Conservation (phyloP, 2,888 invertebrate species). For the Myathropa florea region DNA sequence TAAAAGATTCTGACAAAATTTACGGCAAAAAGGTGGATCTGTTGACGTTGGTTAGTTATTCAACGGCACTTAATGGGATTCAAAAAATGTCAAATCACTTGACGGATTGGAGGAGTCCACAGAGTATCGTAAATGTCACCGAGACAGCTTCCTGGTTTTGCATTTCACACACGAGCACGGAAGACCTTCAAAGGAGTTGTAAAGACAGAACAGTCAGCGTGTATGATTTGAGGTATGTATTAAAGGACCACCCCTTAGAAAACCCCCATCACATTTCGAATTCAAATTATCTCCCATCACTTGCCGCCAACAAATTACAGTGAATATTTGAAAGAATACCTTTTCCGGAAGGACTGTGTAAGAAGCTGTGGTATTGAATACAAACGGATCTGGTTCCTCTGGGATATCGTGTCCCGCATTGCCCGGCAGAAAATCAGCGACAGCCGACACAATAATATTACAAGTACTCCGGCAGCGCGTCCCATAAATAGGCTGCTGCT, state of each 20-base stretch:
- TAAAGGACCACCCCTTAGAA: too few relatives aligned
- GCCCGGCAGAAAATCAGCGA: constrained; percentile 78
- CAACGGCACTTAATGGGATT: not conserved
- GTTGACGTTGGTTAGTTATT: not conserved
- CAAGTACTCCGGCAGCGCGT: constrained; percentile 85
- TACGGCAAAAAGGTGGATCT: not conserved
- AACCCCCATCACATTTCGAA: too few relatives aligned
- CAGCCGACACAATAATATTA: constrained; percentile 84
- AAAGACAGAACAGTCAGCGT: too few relatives aligned
- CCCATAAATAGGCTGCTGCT: constrained; percentile 73
- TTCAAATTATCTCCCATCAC: too few relatives aligned
- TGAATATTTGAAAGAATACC: constrained; percentile 66
- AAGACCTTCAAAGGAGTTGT: too few relatives aligned
- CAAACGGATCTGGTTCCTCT: constrained; percentile 76
- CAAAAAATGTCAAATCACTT: not conserved
- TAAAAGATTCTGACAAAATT: not conserved
- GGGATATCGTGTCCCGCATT: constrained; percentile 61
- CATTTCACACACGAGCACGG: too few relatives aligned
- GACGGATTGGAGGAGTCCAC: not conserved
- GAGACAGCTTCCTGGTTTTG: too few relatives aligned
- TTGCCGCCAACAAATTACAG: constrained; percentile 27
- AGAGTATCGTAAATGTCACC: not conserved
- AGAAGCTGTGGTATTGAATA: constrained; percentile 77
- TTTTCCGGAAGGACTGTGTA: constrained; percentile 77
- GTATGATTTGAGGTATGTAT: too few relatives aligned